These are phyloP conservation scores for Mustela lutreola DNA, from an alignment of 2,113 vertebrate genomes.

Conservation along the genomic window DNA sequence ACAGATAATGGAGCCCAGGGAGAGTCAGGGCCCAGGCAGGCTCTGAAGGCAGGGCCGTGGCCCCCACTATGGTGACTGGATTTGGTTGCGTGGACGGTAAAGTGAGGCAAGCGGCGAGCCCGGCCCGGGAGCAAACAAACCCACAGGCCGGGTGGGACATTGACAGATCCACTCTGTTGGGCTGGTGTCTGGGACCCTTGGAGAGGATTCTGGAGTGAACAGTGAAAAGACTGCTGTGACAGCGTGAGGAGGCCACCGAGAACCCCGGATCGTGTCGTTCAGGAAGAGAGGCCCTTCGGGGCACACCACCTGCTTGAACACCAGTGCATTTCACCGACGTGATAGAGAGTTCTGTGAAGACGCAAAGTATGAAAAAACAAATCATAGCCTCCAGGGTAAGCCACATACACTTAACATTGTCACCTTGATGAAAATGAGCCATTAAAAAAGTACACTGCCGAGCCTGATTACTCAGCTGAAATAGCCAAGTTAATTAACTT, in stretches of 20 bases:
- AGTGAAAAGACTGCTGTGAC: accelerated
- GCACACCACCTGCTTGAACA: accelerated
- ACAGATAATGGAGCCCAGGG: accelerated
- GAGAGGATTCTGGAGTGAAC: neutral
- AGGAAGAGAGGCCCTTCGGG: neutral
- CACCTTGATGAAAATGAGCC: constrained; percentile 6
- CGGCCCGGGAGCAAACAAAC: accelerated
- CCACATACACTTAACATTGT: neutral
- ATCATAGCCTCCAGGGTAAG: neutral
- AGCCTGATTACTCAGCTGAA: neutral
- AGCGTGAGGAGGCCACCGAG: no score
- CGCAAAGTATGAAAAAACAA: neutral
- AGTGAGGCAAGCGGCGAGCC: neutral
- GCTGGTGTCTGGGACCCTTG: accelerated
- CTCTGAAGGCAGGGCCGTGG: neutral
- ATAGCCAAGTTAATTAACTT: constrained; percentile 60
- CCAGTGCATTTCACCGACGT: accelerated
- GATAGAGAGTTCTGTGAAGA: neutral
- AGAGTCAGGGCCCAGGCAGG: accelerated
- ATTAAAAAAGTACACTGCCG: neutral
- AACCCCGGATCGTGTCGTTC: neutral
- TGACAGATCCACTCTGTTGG: accelerated
- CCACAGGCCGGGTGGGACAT: accelerated
- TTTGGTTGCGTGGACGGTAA: accelerated
- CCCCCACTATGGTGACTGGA: accelerated